Percentiles rank a stretch among this genome's conserved stretches.
These are phyloP conservation scores for Serranochromis macrocephalus DNA, from an alignment of 2,113 vertebrate species.

Conservation along the genomic window DNA sequence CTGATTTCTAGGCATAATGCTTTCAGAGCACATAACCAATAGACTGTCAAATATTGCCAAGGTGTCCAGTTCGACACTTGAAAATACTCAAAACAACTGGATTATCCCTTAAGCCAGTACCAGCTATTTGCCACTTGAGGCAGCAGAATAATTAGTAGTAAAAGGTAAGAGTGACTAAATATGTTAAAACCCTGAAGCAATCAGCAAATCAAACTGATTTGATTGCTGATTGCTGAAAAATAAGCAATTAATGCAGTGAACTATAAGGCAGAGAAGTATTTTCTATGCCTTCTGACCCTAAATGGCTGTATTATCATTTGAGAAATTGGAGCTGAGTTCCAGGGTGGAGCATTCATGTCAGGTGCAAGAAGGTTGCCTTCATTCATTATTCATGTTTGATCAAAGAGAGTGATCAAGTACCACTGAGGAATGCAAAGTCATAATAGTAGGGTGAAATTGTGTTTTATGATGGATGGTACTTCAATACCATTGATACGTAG, in stretches of 20 bases:
- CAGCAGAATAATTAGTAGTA: background rate
- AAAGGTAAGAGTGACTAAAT: background rate
- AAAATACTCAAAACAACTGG: background rate
- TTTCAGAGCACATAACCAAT: background rate
- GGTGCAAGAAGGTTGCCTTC: slow-evolving; percentile 4
- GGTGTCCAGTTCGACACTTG: background rate
- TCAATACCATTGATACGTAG: background rate
- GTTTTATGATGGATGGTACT: background rate
- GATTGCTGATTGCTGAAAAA: background rate
- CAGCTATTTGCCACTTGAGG: background rate
- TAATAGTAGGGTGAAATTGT: background rate
- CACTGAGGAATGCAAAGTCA: background rate
- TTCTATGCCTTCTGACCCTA: background rate
- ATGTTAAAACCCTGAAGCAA: background rate
- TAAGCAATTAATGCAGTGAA: background rate
- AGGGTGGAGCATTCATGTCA: slow-evolving; percentile 1
- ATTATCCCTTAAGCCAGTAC: background rate
- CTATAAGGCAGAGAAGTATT: background rate
- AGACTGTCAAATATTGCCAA: background rate
- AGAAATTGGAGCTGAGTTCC: slow-evolving; percentile 12
- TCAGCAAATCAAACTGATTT: background rate
- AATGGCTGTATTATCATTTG: background rate
- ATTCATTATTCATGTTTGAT: slow-evolving; percentile 52
- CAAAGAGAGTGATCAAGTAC: slow-evolving; percentile 29
- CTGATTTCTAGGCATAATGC: background rate